phyloP scores from a whole-genome alignment of 2,113 vertebrate species.

The Alligator sinensis region DNA sequence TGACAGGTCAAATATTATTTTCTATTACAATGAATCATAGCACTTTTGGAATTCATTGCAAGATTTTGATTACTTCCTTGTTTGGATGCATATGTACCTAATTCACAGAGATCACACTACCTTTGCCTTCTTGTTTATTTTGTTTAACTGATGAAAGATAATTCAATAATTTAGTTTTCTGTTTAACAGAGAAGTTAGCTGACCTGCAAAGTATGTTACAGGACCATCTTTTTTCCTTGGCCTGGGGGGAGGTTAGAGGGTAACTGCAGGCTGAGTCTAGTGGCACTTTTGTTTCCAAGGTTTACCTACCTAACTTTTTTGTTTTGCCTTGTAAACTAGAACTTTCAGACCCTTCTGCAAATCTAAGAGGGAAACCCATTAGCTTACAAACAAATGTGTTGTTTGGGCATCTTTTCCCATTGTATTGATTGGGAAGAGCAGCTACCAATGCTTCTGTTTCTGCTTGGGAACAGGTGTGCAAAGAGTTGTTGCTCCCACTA shows the following conservation, averaged over 20 bases:
- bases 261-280: background rate
- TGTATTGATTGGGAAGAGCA: background rate
- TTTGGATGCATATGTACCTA: background rate
- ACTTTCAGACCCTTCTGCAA: background rate
- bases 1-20: constrained; percentile 12
- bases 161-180: background rate
- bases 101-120: constrained; percentile 1
- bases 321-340: too few species aligned
- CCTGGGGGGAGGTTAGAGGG: background rate
- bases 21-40: constrained; percentile 26
- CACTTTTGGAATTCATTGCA: background rate
- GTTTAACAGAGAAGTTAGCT: background rate
- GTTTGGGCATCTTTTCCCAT: background rate
- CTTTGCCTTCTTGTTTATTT: constrained; percentile 24
- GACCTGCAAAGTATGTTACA: background rate
- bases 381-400: background rate
- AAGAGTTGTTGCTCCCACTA: background rate
- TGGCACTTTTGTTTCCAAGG: background rate
- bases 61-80: constrained; percentile 5
- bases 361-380: background rate
- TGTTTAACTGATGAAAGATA: constrained; percentile 2
- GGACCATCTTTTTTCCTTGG: background rate
- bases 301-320: background rate
- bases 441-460: background rate
- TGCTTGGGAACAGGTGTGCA: background rate